Percentiles rank a stretch among this genome's conserved stretches.
phyloP scores from a whole-genome alignment of 2,113 vertebrate species.

The Drymodes brunneopygia region DNA sequence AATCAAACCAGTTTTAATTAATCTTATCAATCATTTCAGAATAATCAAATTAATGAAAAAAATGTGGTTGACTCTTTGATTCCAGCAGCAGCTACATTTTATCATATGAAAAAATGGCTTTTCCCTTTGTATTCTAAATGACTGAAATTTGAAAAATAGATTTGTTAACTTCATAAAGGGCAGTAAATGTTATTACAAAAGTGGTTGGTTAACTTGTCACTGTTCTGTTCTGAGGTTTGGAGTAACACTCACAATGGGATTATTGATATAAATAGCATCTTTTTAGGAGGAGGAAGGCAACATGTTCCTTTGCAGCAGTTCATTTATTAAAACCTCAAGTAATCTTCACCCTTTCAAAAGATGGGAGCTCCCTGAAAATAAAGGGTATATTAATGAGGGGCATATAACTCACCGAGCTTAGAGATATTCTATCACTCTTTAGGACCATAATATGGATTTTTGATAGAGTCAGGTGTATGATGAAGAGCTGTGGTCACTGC shows the following conservation, averaged over 20 bases:
- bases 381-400: conserved; percentile 36
- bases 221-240: conserved; percentile 64
- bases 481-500: not conserved
- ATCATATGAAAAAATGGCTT: conserved; percentile 71
- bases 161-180: conserved; percentile 76
- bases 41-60: conserved; percentile 73
- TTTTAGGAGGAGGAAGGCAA: conserved; percentile 54
- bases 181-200: conserved; percentile 73
- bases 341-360: conserved; percentile 43
- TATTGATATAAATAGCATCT: conserved; percentile 69
- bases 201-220: conserved; percentile 73
- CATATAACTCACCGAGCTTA: conserved; percentile 3
- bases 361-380: conserved; percentile 35
- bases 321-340: conserved; percentile 64
- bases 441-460: not conserved
- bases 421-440: not conserved
- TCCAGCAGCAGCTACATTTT: conserved; percentile 66
- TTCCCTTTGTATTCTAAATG: conserved; percentile 69
- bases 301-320: conserved; percentile 54
- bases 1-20: conserved; percentile 72
- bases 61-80: conserved; percentile 64
- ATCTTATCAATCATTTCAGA: conserved; percentile 72
- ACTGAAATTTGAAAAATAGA: conserved; percentile 76
- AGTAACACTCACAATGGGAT: conserved; percentile 44
- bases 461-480: conserved; percentile 8